phyloP scores from a whole-genome alignment of 1,140 invertebrate species.

The Drosophila guanche region DNA sequence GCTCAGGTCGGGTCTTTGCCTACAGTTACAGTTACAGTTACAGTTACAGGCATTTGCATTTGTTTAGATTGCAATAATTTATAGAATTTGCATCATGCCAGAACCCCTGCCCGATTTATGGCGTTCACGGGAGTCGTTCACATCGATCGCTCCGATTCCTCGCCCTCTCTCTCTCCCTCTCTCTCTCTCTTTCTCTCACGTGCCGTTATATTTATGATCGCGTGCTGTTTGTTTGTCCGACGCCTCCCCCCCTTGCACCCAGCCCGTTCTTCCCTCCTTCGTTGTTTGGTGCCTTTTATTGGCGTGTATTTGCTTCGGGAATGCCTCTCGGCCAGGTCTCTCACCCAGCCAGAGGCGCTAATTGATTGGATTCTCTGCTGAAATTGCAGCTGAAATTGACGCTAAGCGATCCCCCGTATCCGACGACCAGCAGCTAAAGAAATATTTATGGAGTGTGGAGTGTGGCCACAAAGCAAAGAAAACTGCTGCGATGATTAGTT shows the following conservation, averaged over 20 bases:
- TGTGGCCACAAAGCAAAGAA: constrained; percentile 3
- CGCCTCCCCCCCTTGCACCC: too few relatives aligned
- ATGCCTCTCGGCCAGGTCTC: too few relatives aligned
- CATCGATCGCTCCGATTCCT: background rate
- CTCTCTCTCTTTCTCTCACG: constrained; percentile 24
- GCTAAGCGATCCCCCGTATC: constrained; percentile 24
- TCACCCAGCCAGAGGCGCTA: constrained; percentile 25
- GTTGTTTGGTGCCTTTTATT: constrained; percentile 3
- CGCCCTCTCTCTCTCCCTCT: constrained; percentile 1
- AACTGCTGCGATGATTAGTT: background rate
- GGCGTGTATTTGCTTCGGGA: constrained; percentile 1
- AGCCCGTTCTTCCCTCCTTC: background rate
- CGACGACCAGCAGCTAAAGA: constrained; percentile 16
- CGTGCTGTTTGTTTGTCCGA: constrained; percentile 45
- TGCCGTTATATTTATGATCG: constrained; percentile 51
- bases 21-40: constrained; percentile 4
- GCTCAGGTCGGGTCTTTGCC: background rate
- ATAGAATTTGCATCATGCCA: constrained; percentile 41
- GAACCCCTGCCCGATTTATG: constrained; percentile 30
- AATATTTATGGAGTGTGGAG: constrained; percentile 44
- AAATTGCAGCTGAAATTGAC: constrained; percentile 44
- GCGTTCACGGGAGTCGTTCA: constrained; percentile 6
- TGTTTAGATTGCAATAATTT: constrained; percentile 56
- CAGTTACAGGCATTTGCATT: constrained; percentile 24
- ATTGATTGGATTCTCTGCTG: constrained; percentile 21